These are phyloP conservation scores for Drosophila suzukii DNA, from an alignment of 1,140 invertebrate species.

Conservation along the genomic window DNA sequence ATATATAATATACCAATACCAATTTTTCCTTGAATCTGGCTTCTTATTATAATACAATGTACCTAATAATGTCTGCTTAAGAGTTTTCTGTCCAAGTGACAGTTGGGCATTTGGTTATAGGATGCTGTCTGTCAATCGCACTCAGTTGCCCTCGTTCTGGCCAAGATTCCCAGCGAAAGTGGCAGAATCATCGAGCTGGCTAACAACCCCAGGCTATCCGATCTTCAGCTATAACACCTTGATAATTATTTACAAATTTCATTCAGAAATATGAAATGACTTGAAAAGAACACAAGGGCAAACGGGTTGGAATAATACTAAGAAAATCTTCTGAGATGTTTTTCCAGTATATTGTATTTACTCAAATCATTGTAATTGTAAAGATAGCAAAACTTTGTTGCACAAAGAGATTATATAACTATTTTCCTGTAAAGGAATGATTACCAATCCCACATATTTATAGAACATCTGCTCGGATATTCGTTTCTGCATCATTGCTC, in stretches of 20 bases:
- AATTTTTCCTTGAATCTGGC: no score
- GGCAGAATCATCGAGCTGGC: background rate
- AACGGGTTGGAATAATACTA: no score
- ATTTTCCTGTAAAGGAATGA: no score
- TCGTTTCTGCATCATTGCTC: constrained; percentile 6
- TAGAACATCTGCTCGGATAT: constrained; percentile 5
- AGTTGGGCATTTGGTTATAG: background rate
- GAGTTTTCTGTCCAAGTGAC: background rate
- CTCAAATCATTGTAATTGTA: no score
- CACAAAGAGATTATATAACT: no score
- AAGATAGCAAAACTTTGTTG: no score
- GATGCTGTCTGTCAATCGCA: background rate
- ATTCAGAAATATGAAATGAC: no score
- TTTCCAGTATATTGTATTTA: no score
- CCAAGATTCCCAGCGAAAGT: background rate
- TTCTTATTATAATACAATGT: background rate
- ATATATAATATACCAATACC: no score
- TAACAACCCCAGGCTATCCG: background rate
- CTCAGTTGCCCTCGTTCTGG: background rate
- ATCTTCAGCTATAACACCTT: background rate
- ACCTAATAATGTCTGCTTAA: background rate
- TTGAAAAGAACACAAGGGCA: no score
- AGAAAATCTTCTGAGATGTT: no score
- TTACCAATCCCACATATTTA: background rate
- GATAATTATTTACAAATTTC: background rate